A percentile compares a stretch with the other conserved stretches of the same genome.
Conservation (phyloP, 1,140 invertebrate genomes). For the Tachypleus tridentatus region DNA sequence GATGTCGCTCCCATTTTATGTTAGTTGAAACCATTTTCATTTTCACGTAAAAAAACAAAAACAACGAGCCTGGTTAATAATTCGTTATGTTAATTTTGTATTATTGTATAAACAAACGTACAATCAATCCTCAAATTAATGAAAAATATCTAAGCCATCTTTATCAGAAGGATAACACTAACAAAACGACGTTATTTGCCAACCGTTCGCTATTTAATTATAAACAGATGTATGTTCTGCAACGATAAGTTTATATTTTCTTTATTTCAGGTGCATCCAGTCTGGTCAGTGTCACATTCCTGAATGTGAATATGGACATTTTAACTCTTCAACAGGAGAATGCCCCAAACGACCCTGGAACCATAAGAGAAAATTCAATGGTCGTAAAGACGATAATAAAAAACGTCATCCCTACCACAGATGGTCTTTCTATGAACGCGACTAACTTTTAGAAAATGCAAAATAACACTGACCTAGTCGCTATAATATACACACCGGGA, state of each 20-base stretch:
- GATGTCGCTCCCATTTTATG: too few species aligned
- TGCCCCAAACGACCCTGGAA: constrained; percentile 47
- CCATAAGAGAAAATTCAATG: constrained; percentile 2
- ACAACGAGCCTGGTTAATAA: too few species aligned
- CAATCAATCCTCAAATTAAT: background rate
- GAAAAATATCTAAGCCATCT: background rate
- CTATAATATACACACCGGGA: too few species aligned
- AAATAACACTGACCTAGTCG: too few species aligned
- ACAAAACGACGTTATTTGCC: background rate
- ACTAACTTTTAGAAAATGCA: constrained; percentile 4
- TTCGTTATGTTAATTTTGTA: too few species aligned
- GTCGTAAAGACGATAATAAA: background rate
- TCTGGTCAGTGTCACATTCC: constrained; percentile 49
- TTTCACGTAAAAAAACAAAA: too few species aligned
- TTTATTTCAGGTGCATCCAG: constrained; percentile 47
- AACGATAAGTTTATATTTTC: background rate
- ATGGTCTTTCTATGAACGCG: constrained; percentile 14
- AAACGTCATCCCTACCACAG: constrained; percentile 4
- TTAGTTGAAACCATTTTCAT: too few species aligned
- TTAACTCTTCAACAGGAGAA: constrained; percentile 44
- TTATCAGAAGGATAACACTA: background rate
- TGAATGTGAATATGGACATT: constrained; percentile 53
- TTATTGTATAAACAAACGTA: background rate
- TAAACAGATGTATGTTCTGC: too few species aligned
- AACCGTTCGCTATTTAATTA: background rate